Evolutionary conservation across 2,888 invertebrate species (phyloP), one percentile per base, ranked within the genome.

Genomic region (Tetranychus truncatus): DNA sequence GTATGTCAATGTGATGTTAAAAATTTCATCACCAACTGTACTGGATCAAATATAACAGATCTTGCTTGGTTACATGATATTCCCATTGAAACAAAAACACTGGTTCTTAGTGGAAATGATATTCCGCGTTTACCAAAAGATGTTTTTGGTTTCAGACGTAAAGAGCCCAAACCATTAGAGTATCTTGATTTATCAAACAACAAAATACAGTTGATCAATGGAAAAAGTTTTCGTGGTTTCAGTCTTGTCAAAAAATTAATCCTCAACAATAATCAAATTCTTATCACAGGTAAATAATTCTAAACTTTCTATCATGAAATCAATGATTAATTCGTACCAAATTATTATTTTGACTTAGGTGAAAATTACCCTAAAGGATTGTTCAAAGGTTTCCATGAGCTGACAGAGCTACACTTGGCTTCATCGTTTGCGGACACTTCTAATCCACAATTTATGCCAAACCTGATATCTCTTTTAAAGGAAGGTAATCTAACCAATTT

Each of bases 121-220:
- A 84, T 90, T 24, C 82, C 85, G 6, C 86, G 86, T 74, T 82
- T 90, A 71, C 88, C 88, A 3, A 86, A 86, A 84, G 90, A 90
- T 81, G 84, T 90, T 0, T 89, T 90, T 80, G 90, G 89, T 0
- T 86, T 85, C 65, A 83, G 86, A 45, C 86, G 85, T 76, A 84
- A 85, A 73, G 85, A 88, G 76, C 85, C 85, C 44, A 83, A 85
- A 71, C 82, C 90, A 72, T 85, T 85, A 77, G 76, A 74, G 6
- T 87, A 90, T 71, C 87, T 90, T 71, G 90, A 90, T 80, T 88
- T 90, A 88, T 88, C 88, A 77, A 88, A 86, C 80, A 90, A 90
- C 81, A 85, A 86, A 20, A 89, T 90, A 69, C 82, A 85, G 71
- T 87, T 88, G 78, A 89, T 90, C 72, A 86, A 87, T 77, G 90